A percentile compares a stretch with the other conserved stretches of the same genome.
These are phyloP conservation scores for Tholera decimalis DNA, from an alignment of 2,888 invertebrate genomes.

Conservation along the genomic window DNA sequence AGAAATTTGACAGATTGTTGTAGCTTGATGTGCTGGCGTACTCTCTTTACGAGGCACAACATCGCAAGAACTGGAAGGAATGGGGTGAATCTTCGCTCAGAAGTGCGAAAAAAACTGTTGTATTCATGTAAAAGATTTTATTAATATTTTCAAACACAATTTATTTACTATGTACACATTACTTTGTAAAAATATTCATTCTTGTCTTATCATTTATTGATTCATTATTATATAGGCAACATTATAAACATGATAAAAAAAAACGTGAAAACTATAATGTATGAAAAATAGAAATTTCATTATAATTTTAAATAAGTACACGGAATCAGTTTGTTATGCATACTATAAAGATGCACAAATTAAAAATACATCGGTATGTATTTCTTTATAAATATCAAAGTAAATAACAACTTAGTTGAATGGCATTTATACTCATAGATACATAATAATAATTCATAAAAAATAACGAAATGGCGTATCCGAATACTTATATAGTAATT, in stretches of 20 bases:
- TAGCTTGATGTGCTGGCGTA: no score
- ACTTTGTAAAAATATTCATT: constrained; percentile 91
- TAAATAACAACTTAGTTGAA: constrained; percentile 78
- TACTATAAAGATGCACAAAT: constrained; percentile 75
- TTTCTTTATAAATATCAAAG: constrained; percentile 73
- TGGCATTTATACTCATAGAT: constrained; percentile 74
- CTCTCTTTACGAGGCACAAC: no score
- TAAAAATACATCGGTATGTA: constrained; percentile 74
- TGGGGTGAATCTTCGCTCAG: no score
- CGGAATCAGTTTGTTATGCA: constrained; percentile 81
- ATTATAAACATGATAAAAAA: constrained; percentile 86
- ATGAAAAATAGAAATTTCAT: constrained; percentile 86
- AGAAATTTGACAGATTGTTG: no score
- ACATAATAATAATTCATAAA: constrained; percentile 64
- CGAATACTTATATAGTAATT: constrained; percentile 60
- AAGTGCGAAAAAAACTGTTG: constrained; percentile 37
- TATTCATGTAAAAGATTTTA: constrained; percentile 89
- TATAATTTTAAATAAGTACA: constrained; percentile 88
- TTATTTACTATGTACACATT: constrained; percentile 91
- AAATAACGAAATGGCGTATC: constrained; percentile 72
- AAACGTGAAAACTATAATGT: constrained; percentile 85
- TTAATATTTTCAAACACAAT: constrained; percentile 90
- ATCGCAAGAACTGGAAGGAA: no score
- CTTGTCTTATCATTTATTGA: constrained; percentile 90
- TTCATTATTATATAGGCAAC: constrained; percentile 89